Conservation (phyloP, 2,888 invertebrate genomes). For the Sarcophaga caerulescens region DNA sequence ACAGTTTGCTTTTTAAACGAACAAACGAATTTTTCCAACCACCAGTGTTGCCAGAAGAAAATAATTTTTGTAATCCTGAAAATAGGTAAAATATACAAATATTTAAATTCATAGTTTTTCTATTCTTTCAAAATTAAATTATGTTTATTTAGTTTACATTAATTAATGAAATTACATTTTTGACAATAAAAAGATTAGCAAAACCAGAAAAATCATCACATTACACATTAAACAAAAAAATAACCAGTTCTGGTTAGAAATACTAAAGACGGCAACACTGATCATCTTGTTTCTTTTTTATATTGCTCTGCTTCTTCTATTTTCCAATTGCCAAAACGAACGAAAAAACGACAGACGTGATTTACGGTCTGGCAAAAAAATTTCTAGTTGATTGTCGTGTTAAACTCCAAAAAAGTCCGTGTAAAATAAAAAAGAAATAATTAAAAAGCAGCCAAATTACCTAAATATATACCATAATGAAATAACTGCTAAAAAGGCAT, state of each 20-base stretch:
- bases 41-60: too few relatives aligned
- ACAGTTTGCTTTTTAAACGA: too few relatives aligned
- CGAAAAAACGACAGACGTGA: slow-evolving; percentile 65
- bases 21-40: too few relatives aligned
- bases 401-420: slow-evolving; percentile 45
- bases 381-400: slow-evolving; percentile 50
- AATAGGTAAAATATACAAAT: too few relatives aligned
- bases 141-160: too few relatives aligned
- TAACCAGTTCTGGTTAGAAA: too few relatives aligned
- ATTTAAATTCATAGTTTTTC: too few relatives aligned
- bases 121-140: too few relatives aligned
- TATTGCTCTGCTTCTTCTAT: slow-evolving; percentile 1
- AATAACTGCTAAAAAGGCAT: slow-evolving; percentile 14
- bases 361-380: slow-evolving; percentile 57
- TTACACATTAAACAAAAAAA: too few relatives aligned
- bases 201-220: background rate
- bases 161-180: too few relatives aligned
- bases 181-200: too few relatives aligned
- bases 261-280: background rate
- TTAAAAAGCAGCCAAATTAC: slow-evolving; percentile 28
- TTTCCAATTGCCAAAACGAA: slow-evolving; percentile 63
- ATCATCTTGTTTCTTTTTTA: background rate
- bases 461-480: background rate
- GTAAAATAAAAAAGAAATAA: slow-evolving; percentile 34
- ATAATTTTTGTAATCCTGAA: too few relatives aligned